Evolutionary conservation across 2,113 vertebrate genomes (phyloP).

Genomic region (Chionomys nivalis): DNA sequence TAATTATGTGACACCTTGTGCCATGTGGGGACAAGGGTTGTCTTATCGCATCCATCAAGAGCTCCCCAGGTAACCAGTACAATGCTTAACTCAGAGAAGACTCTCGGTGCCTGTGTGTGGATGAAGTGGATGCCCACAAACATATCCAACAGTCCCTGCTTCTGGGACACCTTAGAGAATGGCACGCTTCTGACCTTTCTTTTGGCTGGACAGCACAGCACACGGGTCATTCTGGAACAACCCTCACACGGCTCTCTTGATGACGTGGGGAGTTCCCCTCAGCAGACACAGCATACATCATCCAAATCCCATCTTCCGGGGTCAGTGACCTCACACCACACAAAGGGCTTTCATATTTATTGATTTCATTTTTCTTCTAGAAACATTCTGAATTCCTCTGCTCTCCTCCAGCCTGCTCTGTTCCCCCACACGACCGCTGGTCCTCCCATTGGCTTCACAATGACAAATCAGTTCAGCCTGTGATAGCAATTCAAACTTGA

Average conservation of each 20-base stretch:
- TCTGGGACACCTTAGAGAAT: neutral
- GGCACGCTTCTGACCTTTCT: neutral
- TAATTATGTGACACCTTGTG: neutral
- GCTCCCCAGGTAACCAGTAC: neutral
- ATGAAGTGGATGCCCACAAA: neutral
- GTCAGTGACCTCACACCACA: neutral
- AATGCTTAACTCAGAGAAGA: neutral
- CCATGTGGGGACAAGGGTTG: neutral
- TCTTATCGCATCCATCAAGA: neutral
- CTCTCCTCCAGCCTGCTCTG: neutral
- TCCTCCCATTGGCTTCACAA: neutral
- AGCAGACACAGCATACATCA: neutral
- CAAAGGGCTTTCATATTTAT: neutral
- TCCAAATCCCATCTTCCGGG: neutral
- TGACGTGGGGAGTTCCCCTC: neutral
- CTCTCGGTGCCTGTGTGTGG: neutral
- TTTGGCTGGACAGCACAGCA: neutral
- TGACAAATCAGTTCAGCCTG: constrained; percentile 12
- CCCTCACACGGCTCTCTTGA: neutral
- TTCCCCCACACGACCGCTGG: neutral
- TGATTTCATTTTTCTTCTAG: neutral
- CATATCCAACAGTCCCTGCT: neutral
- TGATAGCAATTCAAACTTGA: neutral
- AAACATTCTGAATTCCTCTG: neutral
- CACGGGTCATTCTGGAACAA: neutral